Conservation (phyloP, 1,140 invertebrate genomes). For the Plutomurus gul region DNA sequence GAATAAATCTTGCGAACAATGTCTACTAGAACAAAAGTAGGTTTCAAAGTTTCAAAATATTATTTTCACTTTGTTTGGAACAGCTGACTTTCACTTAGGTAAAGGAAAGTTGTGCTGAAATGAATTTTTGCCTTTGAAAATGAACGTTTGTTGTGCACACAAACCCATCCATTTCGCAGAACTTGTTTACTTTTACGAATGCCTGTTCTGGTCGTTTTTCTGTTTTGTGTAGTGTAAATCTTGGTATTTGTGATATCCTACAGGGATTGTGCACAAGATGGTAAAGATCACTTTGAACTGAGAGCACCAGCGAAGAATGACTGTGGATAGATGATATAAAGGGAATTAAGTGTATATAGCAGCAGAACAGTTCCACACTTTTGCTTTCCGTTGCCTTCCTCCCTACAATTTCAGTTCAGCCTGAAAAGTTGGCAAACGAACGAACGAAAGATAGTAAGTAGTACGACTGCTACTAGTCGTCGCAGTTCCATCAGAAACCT, state of each 20-base stretch:
- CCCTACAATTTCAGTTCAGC: neutral
- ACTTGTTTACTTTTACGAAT: slow-evolving; percentile 6
- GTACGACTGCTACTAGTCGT: no score
- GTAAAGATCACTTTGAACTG: neutral
- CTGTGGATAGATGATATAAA: slow-evolving; percentile 17
- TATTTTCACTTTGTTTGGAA: no score
- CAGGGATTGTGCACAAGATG: neutral
- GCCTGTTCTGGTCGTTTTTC: neutral
- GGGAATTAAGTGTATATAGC: slow-evolving; percentile 25
- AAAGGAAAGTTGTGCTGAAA: neutral
- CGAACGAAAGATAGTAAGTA: no score
- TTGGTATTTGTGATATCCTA: neutral
- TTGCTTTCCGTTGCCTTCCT: no score
- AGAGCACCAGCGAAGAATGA: neutral
- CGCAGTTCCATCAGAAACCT: neutral
- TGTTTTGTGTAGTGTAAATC: neutral
- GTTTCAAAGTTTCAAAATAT: no score
- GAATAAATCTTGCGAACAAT: no score
- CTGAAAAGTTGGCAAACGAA: neutral
- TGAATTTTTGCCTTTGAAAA: no score
- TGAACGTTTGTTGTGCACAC: neutral
- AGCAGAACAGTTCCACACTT: slow-evolving; percentile 10
- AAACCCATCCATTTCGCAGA: neutral
- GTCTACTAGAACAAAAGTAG: no score
- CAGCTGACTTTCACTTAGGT: no score